Evolutionary conservation across 2,888 invertebrate genomes (phyloP), one percentile per base, ranked within the genome.

Genomic region (Lamellibrachia columna): DNA sequence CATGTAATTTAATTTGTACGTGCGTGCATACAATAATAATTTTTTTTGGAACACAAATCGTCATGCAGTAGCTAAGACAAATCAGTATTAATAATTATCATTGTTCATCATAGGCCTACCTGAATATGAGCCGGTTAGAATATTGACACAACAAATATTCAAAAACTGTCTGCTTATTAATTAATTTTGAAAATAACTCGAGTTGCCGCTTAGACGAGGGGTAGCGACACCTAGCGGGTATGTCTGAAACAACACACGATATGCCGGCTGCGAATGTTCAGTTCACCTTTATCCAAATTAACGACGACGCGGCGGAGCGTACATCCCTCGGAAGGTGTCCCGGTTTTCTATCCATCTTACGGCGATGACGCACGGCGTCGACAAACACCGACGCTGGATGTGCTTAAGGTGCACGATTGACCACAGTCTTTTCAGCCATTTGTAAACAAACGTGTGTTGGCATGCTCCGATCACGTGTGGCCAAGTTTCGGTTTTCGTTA

Each of bases 261-360:
- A n/a, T 11, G 22, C n/a, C 4, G 4, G 22, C 22, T 11, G 75
- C 75, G 75, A 22, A 3, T 6, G 15, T 22, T 75, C 22, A 11
- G 22, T 75, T 75, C 15, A 96, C 96, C 94, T 96, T 96, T 22
- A 95, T 94, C 96, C 96, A 96, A 52, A 95, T 94, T 7, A 96
- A 93, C 7, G 94, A 94, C 90, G 95, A 94, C 7, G 95, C 95
- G 15, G 95, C 95, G 91, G 95, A 95, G 60, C 95, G 94, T 22
- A 95, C 94, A 92, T 95, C 95, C 92, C 95, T 95, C 3, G 95
- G 94, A 52, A 96, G 93, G 93, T 95, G 95, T 7, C 96, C 96
- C 15, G 95, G 95, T 93, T 95, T 94, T 93, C 96, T 94, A 92
- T 96, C 95, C 96, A 96, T 96, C 40, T 92, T n/a, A 15, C 22